phyloP scores from a whole-genome alignment of 1,140 invertebrate genomes.

The Protaetia brevitarsis region DNA sequence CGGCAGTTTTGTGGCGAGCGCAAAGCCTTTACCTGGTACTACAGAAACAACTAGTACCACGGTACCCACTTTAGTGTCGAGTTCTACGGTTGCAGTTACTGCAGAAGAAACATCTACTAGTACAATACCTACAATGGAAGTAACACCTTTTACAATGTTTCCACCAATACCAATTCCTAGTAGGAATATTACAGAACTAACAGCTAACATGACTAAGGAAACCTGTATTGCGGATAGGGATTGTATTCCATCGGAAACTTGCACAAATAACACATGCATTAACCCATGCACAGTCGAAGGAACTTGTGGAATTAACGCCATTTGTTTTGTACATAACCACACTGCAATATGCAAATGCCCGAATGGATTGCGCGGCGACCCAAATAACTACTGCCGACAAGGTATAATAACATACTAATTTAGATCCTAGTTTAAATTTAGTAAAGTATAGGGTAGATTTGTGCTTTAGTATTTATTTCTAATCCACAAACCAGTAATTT shows the following conservation, averaged over 20 bases:
- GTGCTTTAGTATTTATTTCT: conserved; percentile 4
- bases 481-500: background rate
- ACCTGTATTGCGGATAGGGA: conserved; percentile 63
- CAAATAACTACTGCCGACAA: conserved; percentile 45
- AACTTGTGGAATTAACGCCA: conserved; percentile 65
- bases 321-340: conserved; percentile 68
- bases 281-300: conserved; percentile 65
- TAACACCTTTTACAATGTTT: background rate
- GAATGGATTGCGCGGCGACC: conserved; percentile 51
- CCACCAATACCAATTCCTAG: conserved; percentile 4
- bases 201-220: conserved; percentile 34
- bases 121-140: background rate
- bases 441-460: background rate
- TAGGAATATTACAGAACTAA: conserved; percentile 28
- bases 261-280: conserved; percentile 66
- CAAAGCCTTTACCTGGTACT: background rate
- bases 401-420: conserved; percentile 38
- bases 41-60: background rate
- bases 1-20: background rate
- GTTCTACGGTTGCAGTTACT: conserved; percentile 20
- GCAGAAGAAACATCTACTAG: background rate
- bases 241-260: conserved; percentile 64
- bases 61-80: background rate
- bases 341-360: conserved; percentile 69
- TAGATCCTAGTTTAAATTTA: background rate